Evolutionary conservation across 2,888 invertebrate species (phyloP).

Genomic region (Epsilonema sp.): DNA sequence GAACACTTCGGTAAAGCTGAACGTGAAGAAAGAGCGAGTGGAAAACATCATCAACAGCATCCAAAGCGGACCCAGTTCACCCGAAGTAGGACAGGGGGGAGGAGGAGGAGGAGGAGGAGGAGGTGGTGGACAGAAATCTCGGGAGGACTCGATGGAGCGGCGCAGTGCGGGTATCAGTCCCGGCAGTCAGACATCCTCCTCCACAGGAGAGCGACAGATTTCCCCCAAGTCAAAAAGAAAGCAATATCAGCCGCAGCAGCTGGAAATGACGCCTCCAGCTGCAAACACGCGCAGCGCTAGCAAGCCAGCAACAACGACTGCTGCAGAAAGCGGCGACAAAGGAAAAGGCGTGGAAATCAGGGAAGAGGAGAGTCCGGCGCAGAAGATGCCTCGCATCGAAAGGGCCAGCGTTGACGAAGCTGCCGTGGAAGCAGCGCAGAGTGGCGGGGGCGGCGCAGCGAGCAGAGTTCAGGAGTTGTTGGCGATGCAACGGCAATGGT

Average conservation of each 20-base stretch:
- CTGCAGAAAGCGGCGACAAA: conserved; percentile 7
- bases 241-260: conserved; percentile 81
- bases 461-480: conserved; percentile 62
- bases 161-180: too few species aligned
- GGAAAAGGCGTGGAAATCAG: conserved; percentile 30
- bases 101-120: conserved; percentile 1
- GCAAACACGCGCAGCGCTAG: neutral
- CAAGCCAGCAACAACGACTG: neutral
- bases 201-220: too few species aligned
- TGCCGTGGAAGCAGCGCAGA: conserved; percentile 42
- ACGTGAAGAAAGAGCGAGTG: neutral
- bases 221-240: conserved; percentile 53
- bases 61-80: neutral
- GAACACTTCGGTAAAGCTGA: neutral
- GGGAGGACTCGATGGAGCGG: conserved; percentile 4
- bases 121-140: too few species aligned
- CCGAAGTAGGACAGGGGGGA: neutral
- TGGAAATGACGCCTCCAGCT: conserved; percentile 26
- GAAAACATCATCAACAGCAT: neutral
- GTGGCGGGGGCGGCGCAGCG: neutral
- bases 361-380: conserved; percentile 36
- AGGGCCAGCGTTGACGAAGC: neutral
- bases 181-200: too few species aligned
- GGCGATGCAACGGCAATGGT: conserved; percentile 73
- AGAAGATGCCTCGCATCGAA: conserved; percentile 4